These are phyloP conservation scores for Phrynocephalus guinanensis DNA, from an alignment of 2,797 vertebrate genomes.

Conservation along the genomic window DNA sequence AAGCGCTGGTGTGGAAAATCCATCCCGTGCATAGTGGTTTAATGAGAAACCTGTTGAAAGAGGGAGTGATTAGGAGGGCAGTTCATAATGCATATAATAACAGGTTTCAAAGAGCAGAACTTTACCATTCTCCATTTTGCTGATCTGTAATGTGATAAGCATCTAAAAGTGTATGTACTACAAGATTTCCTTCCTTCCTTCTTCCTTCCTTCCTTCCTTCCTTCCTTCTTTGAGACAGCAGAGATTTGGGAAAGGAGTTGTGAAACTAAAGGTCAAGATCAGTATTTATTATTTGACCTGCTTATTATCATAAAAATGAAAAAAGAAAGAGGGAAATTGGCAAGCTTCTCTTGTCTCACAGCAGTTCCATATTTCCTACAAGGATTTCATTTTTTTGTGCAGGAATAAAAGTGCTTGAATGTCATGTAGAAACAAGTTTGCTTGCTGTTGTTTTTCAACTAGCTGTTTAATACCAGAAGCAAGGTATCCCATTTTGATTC, in stretches of 20 bases:
- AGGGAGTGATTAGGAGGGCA: conserved; percentile 20
- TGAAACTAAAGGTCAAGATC: neutral
- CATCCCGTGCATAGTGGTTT: conserved; percentile 5
- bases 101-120: conserved; percentile 36
- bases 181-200: neutral
- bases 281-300: neutral
- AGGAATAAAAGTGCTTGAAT: neutral
- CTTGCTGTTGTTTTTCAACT: too few relatives aligned
- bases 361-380: neutral
- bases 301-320: neutral
- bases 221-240: neutral
- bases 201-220: neutral
- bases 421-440: too few relatives aligned
- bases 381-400: neutral
- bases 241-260: neutral
- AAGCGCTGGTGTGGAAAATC: conserved; percentile 37
- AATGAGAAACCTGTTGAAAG: conserved; percentile 42
- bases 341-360: neutral
- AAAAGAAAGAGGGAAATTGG: neutral
- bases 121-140: neutral
- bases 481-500: too few relatives aligned
- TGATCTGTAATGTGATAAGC: conserved; percentile 30
- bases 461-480: too few relatives aligned
- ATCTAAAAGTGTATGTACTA: neutral
- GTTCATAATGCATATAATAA: conserved; percentile 8